phyloP scores from a whole-genome alignment of 2,888 invertebrate genomes.

The Xestia xanthographa region DNA sequence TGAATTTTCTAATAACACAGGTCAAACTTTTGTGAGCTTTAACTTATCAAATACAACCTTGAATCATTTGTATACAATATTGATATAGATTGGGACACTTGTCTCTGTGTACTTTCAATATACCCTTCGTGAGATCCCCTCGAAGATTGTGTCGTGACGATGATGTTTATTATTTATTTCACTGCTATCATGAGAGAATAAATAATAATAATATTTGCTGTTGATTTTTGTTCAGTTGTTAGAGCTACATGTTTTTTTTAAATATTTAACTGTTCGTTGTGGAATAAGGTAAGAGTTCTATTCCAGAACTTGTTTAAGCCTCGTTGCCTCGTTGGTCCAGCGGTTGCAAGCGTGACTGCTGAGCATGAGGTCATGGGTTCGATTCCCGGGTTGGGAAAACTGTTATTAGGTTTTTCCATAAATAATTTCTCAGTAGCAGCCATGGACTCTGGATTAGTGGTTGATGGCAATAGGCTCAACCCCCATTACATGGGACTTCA shows the following conservation, averaged over 20 bases:
- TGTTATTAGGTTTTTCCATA: too few relatives aligned
- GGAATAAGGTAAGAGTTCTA: neutral
- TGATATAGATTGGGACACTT: neutral
- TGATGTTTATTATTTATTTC: conserved; percentile 41
- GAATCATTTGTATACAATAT: neutral
- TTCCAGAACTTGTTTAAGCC: neutral
- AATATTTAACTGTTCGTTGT: neutral
- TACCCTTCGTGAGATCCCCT: conserved; percentile 29
- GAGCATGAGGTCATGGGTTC: too few relatives aligned
- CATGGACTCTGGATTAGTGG: neutral
- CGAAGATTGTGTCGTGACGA: conserved; percentile 13
- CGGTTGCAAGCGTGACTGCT: too few relatives aligned
- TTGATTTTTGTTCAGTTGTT: neutral
- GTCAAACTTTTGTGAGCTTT: neutral
- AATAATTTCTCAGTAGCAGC: too few relatives aligned
- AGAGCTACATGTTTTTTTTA: neutral
- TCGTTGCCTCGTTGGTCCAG: too few relatives aligned
- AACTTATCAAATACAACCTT: neutral
- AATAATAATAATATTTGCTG: conserved; percentile 22
- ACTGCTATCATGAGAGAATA: conserved; percentile 12
- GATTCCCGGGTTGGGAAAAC: too few relatives aligned
- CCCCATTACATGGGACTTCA: neutral
- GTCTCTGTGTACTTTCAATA: neutral
- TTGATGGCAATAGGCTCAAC: neutral
- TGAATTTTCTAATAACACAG: neutral